phyloP scores from a whole-genome alignment of 2,888 invertebrate genomes.

The Tortricodes alternella region DNA sequence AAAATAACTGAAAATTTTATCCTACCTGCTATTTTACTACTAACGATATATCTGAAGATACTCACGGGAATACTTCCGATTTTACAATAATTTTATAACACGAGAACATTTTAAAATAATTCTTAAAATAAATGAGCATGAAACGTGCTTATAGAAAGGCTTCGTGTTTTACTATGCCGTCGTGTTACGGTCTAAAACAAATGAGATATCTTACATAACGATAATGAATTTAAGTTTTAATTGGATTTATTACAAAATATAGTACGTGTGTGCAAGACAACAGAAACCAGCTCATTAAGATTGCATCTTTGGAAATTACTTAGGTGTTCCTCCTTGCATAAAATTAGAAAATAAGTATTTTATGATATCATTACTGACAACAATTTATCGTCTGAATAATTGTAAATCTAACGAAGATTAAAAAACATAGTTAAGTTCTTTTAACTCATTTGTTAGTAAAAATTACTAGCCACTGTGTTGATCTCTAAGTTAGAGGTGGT shows the following conservation, averaged over 20 bases:
- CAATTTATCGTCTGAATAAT: too few species aligned
- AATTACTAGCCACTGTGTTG: too few species aligned
- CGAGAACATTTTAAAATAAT: slow-evolving; percentile 23
- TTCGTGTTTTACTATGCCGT: slow-evolving; percentile 61
- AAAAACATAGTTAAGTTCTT: too few species aligned
- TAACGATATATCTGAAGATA: slow-evolving; percentile 52
- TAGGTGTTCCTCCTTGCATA: background rate
- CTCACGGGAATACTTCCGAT: background rate
- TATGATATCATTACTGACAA: too few species aligned
- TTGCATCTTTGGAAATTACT: slow-evolving; percentile 11
- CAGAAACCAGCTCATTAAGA: slow-evolving; percentile 22
- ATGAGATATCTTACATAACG: slow-evolving; percentile 61
- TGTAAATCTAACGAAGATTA: too few species aligned
- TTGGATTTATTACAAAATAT: slow-evolving; percentile 24
- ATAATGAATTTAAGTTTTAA: slow-evolving; percentile 47
- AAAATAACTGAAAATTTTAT: slow-evolving; percentile 50
- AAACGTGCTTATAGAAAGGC: slow-evolving; percentile 43
- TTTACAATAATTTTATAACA: background rate
- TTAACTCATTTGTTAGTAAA: too few species aligned
- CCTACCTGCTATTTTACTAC: slow-evolving; percentile 39
- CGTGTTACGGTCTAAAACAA: slow-evolving; percentile 60
- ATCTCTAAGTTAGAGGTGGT: too few species aligned
- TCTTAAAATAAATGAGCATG: slow-evolving; percentile 31
- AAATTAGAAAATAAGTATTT: background rate
- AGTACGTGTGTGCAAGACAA: slow-evolving; percentile 12